Evolutionary conservation across 2,113 vertebrate species (phyloP), one percentile per base, ranked within the genome.

Genomic region (Perca schrenkii): DNA sequence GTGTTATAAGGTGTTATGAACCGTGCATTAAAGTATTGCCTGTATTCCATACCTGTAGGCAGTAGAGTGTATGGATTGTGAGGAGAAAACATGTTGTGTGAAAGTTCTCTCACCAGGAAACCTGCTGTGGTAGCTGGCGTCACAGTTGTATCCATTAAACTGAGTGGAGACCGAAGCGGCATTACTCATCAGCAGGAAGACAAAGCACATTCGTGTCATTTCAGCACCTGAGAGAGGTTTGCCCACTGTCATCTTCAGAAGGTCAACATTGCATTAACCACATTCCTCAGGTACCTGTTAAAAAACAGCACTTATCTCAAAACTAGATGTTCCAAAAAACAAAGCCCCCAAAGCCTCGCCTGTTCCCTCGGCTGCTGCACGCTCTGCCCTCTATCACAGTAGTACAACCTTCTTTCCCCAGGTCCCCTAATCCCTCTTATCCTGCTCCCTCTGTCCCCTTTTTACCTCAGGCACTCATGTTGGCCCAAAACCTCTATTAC

Each of bases 121-220:
- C 91, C 98, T 97, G 94, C 98, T 99, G 94, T 99, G 98, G 86
- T 96, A 94, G 93, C 91, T 97, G 87, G 97, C 95, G 83, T 99
- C 98, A 92, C 98, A 99, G 92, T 99, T 99, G 94, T 98, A 99
- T 86, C 98, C 96, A 82, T 98, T 99, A 93, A 99, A 99, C 92
- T 99, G 98, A 80, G 97, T 89, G 75, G 95, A 94, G 82, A 96
- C 96, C 1, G 94, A 94, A 72, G 94, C 85, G 56, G 95, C 91
- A 91, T 94, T 95, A 90, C 93, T 91, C 75, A 91, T 94, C 94
- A 99, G 93, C 88, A 99, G 93, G 88, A 97, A 89, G 91, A 97
- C 83, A 86, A 97, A 90, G 95, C 94, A 95, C 95, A 95, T 85
- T 86, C 56, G 94, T 95, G 96, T 97, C 97, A 98, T 99, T 83